Percentiles rank a stretch among this genome's conserved stretches.
Conservation (phyloP, 2,113 vertebrate genomes). For the Amphiprion percula region DNA sequence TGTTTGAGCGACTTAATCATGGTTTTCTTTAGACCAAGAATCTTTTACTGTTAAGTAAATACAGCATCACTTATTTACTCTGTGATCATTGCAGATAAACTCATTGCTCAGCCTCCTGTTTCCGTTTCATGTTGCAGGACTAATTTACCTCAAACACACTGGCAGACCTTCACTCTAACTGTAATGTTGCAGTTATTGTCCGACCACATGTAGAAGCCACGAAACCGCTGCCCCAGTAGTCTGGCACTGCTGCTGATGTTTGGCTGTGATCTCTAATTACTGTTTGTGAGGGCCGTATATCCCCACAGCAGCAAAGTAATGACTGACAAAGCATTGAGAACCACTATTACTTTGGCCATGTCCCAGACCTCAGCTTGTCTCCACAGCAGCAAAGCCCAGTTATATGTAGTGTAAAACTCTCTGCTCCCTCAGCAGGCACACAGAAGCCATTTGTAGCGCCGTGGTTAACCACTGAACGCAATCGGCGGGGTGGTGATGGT, state of each 20-base stretch:
- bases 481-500: slow-evolving; percentile 49
- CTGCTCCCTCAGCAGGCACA: slow-evolving; percentile 49
- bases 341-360: slow-evolving; percentile 62
- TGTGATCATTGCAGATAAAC: not conserved
- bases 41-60: not conserved
- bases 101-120: not conserved
- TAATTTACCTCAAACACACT: slow-evolving; percentile 14
- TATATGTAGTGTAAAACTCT: slow-evolving; percentile 70
- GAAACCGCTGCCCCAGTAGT: slow-evolving; percentile 48
- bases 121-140: slow-evolving; percentile 12
- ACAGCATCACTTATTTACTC: not conserved
- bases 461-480: slow-evolving; percentile 74
- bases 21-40: not conserved
- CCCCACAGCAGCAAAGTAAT: slow-evolving; percentile 49
- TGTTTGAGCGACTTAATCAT: not conserved
- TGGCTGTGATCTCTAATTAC: slow-evolving; percentile 69
- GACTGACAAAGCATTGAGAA: slow-evolving; percentile 68
- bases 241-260: slow-evolving; percentile 51
- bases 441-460: slow-evolving; percentile 57
- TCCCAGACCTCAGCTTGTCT: slow-evolving; percentile 75
- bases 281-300: slow-evolving; percentile 53
- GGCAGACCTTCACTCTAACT: slow-evolving; percentile 7
- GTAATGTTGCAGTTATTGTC: slow-evolving; percentile 15
- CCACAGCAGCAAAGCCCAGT: slow-evolving; percentile 55
- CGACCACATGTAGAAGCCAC: slow-evolving; percentile 46